A percentile compares a stretch with the other conserved stretches of the same genome.
These are phyloP conservation scores for Rutpela maculata DNA, from an alignment of 2,888 invertebrate species.

Conservation along the genomic window DNA sequence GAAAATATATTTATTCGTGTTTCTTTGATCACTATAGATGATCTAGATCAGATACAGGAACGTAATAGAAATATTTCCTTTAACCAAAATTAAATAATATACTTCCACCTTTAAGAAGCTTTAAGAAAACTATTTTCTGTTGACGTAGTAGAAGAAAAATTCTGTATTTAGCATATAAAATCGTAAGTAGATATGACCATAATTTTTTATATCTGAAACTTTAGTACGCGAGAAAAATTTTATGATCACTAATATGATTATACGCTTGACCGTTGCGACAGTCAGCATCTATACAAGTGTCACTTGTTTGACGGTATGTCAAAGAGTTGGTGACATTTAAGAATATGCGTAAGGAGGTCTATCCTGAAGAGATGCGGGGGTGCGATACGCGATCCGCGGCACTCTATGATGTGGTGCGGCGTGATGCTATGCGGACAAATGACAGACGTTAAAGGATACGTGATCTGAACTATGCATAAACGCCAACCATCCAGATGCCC, in stretches of 20 bases:
- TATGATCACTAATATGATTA: neutral
- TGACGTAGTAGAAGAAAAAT: too few species aligned
- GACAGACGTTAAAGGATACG: slow-evolving; percentile 71
- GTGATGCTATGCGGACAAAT: slow-evolving; percentile 73
- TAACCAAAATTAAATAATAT: too few species aligned
- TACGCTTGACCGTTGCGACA: neutral
- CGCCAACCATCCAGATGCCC: slow-evolving; percentile 62
- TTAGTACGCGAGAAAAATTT: neutral
- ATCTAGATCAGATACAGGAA: too few species aligned
- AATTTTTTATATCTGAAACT: too few species aligned
- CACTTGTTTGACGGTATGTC: slow-evolving; percentile 33
- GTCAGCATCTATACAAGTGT: slow-evolving; percentile 31
- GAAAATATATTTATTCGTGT: too few species aligned
- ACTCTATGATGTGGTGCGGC: slow-evolving; percentile 69
- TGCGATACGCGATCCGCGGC: slow-evolving; percentile 70
- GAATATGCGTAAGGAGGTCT: slow-evolving; percentile 64
- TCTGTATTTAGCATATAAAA: too few species aligned
- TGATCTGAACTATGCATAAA: slow-evolving; percentile 72
- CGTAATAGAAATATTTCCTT: too few species aligned
- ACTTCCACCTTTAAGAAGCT: too few species aligned
- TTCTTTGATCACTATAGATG: too few species aligned
- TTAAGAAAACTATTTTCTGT: too few species aligned
- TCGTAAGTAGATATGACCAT: too few species aligned
- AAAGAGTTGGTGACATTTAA: slow-evolving; percentile 56
- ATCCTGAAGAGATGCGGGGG: slow-evolving; percentile 67